Conservation (phyloP, 2,113 vertebrate species). For the Phalacrocorax carbo region DNA sequence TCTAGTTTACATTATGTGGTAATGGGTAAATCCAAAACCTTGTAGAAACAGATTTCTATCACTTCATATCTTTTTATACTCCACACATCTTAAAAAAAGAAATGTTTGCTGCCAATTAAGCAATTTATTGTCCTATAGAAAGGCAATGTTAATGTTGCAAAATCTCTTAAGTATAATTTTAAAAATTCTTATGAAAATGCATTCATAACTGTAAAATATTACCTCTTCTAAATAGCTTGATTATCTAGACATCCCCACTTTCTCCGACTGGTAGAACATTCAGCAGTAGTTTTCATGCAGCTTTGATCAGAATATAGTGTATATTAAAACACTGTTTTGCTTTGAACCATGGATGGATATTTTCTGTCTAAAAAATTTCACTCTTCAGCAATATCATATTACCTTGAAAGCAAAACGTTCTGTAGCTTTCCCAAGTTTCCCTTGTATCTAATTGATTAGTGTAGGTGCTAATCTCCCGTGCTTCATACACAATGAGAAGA, state of each 20-base stretch:
- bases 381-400: background rate
- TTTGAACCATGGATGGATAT: background rate
- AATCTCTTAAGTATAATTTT: background rate
- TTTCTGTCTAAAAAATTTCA: background rate
- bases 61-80: background rate
- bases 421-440: background rate
- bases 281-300: background rate
- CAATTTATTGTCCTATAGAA: background rate
- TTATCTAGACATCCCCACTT: background rate
- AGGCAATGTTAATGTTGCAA: background rate
- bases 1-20: background rate
- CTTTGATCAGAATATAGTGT: background rate
- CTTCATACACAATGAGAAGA: background rate
- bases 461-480: background rate
- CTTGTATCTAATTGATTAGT: background rate
- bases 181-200: background rate
- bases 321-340: background rate
- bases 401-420: background rate
- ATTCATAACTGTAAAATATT: background rate
- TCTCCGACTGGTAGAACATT: background rate
- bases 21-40: background rate
- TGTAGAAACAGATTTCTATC: background rate
- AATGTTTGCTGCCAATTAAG: background rate
- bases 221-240: background rate
- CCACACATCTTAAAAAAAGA: background rate